These are phyloP conservation scores for Melipona bicolor DNA, from an alignment of 2,888 invertebrate genomes.

Conservation along the genomic window DNA sequence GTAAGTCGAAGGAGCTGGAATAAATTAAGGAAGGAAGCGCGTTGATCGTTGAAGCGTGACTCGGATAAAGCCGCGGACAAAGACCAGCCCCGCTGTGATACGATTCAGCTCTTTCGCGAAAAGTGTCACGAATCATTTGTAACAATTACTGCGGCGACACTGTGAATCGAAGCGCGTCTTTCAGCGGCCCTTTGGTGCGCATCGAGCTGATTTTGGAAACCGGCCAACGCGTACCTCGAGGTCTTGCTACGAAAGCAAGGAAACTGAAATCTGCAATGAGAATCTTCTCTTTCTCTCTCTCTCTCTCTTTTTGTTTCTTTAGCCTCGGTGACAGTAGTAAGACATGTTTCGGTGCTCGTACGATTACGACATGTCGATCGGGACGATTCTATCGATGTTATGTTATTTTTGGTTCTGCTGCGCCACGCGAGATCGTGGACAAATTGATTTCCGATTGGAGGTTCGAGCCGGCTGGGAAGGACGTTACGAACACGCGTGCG, in stretches of 20 bases:
- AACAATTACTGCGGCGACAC: constrained; percentile 67
- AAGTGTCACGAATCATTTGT: constrained; percentile 59
- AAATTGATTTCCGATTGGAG: constrained; percentile 16
- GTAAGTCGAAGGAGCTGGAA: constrained; percentile 16
- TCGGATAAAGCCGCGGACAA: constrained; percentile 15
- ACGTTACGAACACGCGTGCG: background rate
- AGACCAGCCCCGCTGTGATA: background rate
- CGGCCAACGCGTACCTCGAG: constrained; percentile 31
- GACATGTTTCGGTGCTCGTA: background rate
- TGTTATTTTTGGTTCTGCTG: background rate
- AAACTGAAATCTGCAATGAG: background rate
- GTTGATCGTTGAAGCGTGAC: constrained; percentile 34
- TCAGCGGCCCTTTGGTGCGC: background rate
- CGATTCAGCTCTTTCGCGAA: background rate
- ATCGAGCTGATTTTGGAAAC: constrained; percentile 41
- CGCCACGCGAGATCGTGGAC: background rate
- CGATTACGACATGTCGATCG: background rate
- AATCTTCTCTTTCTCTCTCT: background rate
- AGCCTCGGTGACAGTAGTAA: too few relatives aligned
- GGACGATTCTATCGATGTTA: background rate
- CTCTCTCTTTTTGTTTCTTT: background rate
- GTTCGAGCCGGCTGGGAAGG: background rate
- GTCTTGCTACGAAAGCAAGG: background rate
- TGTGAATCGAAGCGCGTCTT: constrained; percentile 59
- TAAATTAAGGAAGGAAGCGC: constrained; percentile 20